Base-by-base conservation (phyloP, 2,797 vertebrate genomes). In the Hemibagrus guttatus region DNA sequence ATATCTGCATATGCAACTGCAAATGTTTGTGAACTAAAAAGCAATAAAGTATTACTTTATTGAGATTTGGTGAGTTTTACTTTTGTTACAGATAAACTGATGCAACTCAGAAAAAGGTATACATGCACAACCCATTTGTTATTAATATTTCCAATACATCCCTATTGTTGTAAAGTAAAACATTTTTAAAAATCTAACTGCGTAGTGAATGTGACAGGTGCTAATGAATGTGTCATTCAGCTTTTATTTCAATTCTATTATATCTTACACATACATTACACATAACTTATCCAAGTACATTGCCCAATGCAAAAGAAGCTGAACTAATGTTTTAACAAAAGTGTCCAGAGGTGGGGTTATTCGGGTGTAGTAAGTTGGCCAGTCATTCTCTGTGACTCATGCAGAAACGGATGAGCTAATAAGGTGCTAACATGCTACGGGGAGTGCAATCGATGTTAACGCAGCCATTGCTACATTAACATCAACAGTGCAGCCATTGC, bases 401-500 rank as follows among this genome's bases (percentile, higher is more conserved):
- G 68, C 75, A 88, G 19, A 83, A 75, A 63, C 0, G 46, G 39
- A 0, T 49, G n/a, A 35, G 46, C 78, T 68, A 82, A 68, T 42
- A 76, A 69, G 61, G 61, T 39, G 80, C 88, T 82, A 81, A 64
- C 88, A 89, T 86, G 90, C 88, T 87, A 81, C 31, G 14, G 80
- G 80, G 31, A 81, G 81, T 80, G 79, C 52, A 76, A 56, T 58
- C 82, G 9, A 83, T 86, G 84, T 71, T n/a, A 79, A 64, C 69
- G 79, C 88, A 90, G 88, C 61, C 46, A 54, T 64, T 84, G 39
- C 59, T 46, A 76, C 35, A 75, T 75, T 75, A 75, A 75, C 56
- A 84, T 74, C 35, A 63, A 61, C 35, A 19, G 23, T 59, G 49
- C 89, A 89, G 89, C 82, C 89, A 89, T 86, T 89, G 86, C 86